Evolutionary conservation across 2,888 invertebrate species (phyloP), one percentile per base, ranked within the genome.

Genomic region (Girardia tigrina): DNA sequence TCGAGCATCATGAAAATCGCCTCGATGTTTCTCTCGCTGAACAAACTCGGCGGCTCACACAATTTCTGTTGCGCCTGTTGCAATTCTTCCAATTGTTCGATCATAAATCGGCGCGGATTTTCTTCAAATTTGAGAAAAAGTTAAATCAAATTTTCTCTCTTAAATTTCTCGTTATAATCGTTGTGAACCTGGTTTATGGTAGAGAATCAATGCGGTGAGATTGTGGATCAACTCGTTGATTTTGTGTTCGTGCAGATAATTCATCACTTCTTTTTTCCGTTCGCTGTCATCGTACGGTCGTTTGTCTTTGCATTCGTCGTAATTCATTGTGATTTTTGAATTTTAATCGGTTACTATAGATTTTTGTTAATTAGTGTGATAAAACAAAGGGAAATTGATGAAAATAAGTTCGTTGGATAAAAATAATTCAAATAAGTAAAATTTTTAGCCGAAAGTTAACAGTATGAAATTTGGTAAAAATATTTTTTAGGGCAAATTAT

Each of bases 171-270:
- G n/a, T n/a, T n/a, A n/a, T n/a, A n/a, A n/a, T n/a, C n/a, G n/a
- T n/a, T n/a, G n/a, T n/a, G n/a, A n/a, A 56, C 56, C 56, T 6
- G 56, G 56, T n/a, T 56, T 56, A n/a, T 56, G 23, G n/a, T 56
- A 56, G 20, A 56, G 23, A 56, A 56, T 16, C 23, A 56, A 56
- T 2, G 56, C n/a, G n/a, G 56, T 56, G 6, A 56, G 23, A 56
- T 56, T 56, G n/a, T 56, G 56, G 23, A 56, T 56, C 23, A 56
- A 56, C 23, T 56, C 56, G 23, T 56, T 56, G 4, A 56, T 56
- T 56, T 56, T 56, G n/a, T 56, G 56, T 56, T 56, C 56, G 23
- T 16, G n/a, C 6, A 56, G n/a, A 56, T 56, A 56, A 56, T 56
- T n/a, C n/a, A 56, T 23, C 6, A 56, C 56, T 8, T 56, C 56